Percentiles rank a stretch among this genome's conserved stretches.
Evolutionary conservation across 2,113 vertebrate genomes (phyloP).

Genomic region (Megaptera novaeangliae): DNA sequence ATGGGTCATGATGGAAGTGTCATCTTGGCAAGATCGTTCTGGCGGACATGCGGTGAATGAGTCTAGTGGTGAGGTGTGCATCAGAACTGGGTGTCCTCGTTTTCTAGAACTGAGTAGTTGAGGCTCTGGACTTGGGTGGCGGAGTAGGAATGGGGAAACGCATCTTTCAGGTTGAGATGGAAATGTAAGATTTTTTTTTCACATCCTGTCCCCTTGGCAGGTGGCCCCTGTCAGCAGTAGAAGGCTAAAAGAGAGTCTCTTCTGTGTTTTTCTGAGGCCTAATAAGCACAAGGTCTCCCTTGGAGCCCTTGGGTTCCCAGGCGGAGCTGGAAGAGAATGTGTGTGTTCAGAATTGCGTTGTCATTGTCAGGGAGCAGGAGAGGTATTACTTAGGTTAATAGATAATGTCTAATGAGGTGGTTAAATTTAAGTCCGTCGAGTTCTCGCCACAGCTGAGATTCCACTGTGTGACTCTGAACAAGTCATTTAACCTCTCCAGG

Average conservation of each 20-base stretch:
- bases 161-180: background rate
- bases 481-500: background rate
- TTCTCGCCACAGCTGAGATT: rapidly evolving
- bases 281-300: background rate
- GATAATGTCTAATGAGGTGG: background rate
- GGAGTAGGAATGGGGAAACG: background rate
- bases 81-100: background rate
- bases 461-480: background rate
- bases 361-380: background rate
- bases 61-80: background rate
- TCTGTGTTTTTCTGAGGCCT: background rate
- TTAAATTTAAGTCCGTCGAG: background rate
- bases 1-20: background rate
- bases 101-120: background rate
- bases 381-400: background rate
- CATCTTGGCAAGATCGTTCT: background rate
- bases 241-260: background rate
- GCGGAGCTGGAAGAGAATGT: background rate
- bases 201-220: background rate
- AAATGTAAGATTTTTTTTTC: background rate
- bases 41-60: background rate
- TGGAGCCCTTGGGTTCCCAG: background rate
- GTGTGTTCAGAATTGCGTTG: no score
- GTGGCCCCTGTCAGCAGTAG: background rate
- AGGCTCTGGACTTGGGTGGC: background rate